phyloP scores from a whole-genome alignment of 1,140 invertebrate genomes.

The Hylyphantes graminicola region DNA sequence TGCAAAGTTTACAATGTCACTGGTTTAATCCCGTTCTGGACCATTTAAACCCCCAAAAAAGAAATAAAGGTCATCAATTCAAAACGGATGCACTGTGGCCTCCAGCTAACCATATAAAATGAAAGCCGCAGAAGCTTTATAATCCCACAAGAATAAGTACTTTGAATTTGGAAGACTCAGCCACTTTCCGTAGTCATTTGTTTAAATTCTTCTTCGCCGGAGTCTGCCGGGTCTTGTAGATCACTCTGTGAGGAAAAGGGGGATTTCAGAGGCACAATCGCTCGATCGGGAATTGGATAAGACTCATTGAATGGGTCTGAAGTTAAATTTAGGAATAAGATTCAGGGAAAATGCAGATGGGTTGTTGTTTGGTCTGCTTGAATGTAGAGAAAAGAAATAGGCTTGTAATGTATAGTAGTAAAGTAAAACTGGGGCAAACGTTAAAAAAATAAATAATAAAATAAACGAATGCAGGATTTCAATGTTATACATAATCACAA shows the following conservation, averaged over 20 bases:
- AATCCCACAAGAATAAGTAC: constrained; percentile 35
- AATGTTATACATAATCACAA: no score
- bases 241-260: not conserved
- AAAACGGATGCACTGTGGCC: not conserved
- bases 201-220: constrained; percentile 34
- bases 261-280: constrained; percentile 17
- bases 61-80: not conserved
- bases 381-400: no score
- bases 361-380: no score
- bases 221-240: constrained; percentile 26
- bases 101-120: no score
- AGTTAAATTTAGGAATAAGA: not conserved
- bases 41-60: no score
- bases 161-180: constrained; percentile 22
- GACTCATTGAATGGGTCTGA: constrained; percentile 8
- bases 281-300: constrained; percentile 1
- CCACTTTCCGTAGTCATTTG: constrained; percentile 31
- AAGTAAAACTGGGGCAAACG: no score
- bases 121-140: not conserved
- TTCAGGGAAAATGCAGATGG: no score
- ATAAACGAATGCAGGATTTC: no score
- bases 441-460: no score
- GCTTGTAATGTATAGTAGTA: no score
- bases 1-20: no score
- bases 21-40: no score